Conservation (phyloP, 1,140 invertebrate genomes). For the silkworm (Bombyx mori) region ASM3026992v2 NC_085115.1:9656001-9656500, state of each 20-base stretch:
- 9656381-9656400: too few relatives aligned
- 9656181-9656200: constrained; percentile 56
- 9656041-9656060: constrained; percentile 62
- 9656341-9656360: too few relatives aligned
- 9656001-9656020: constrained; percentile 5
- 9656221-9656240: neutral
- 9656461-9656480: constrained; percentile 44
- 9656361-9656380: too few relatives aligned
- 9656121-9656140: constrained; percentile 62
- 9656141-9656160: constrained; percentile 62
- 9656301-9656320: too few relatives aligned
- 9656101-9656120: constrained; percentile 61
- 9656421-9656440: constrained; percentile 16
- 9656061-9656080: constrained; percentile 64
- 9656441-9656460: constrained; percentile 42
- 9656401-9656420: too few relatives aligned
- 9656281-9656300: neutral
- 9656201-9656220: constrained; percentile 35
- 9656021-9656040: constrained; percentile 11
- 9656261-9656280: constrained; percentile 19
- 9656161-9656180: constrained; percentile 67
- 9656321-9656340: too few relatives aligned
- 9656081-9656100: constrained; percentile 43
- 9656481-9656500: constrained; percentile 67
- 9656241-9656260: constrained; percentile 35